Base-by-base conservation (phyloP, 2,888 invertebrate species). In the Myopa tessellatipennis region DNA sequence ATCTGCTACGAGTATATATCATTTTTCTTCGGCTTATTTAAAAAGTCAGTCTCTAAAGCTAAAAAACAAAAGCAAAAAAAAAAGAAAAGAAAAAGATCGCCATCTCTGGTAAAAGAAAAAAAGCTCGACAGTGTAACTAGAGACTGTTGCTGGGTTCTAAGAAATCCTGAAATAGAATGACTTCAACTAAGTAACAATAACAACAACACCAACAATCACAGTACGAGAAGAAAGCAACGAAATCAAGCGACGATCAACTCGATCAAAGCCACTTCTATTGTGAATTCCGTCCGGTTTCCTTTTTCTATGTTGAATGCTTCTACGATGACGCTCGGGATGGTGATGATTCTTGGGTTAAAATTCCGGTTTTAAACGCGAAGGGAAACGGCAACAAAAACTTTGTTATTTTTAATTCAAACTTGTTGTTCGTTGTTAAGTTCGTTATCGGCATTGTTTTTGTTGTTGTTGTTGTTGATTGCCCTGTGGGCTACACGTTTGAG, bases 381-480 rank as follows among this genome's bases (percentile, higher is more conserved):
- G 18, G 36, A 67, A 67, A 40, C 0, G 40, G 36, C 4, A 67
- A 67, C 67, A 67, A n/a, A 16, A 36, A 67, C 36, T 36, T n/a
- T 10, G 14, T 38, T 65, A 34, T 36, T n/a, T 34, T 16, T 16
- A 12, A 26, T 5, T 63, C 6, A 10, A 45, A 45, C 12, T 36
- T 10, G 36, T 34, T 65, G 12, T 55, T 55, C 26, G 55, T 55
- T 38, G 40, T 67, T 65, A 26, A 26, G 26, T 26, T 26, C 2
- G 26, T 26, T 26, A 26, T 26, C 26, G 26, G 26, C 26, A 26
- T 26, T 67, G 67, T 40, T 55, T 14, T 65, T 65, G 65, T 38
- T 38, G 65, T 38, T 38, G 65, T 65, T 36, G 36, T 34, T 65
- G 12, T 55, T 55, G 55, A 67, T 40, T 40, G 67, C 63, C 63